These are phyloP conservation scores for Arctia plantaginis DNA, from an alignment of 2,888 invertebrate genomes.

Conservation along the genomic window DNA sequence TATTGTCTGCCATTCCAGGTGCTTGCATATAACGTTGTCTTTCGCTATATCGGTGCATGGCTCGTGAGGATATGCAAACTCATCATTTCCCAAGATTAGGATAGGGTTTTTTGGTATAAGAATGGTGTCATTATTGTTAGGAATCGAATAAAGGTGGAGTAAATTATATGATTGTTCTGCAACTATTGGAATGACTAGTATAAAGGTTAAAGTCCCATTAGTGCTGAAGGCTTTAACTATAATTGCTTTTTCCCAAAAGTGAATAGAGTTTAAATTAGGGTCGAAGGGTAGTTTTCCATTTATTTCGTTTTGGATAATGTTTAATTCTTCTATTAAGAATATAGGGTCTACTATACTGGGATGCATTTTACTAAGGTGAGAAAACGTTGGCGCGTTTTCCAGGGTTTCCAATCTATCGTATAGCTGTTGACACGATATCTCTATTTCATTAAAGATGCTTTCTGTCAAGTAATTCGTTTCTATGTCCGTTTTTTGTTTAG, in stretches of 20 bases:
- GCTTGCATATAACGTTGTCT: not conserved
- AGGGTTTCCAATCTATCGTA: constrained; percentile 15
- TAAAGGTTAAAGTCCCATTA: constrained; percentile 40
- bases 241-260: constrained; percentile 15
- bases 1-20: not conserved
- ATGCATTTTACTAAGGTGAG: constrained; percentile 26
- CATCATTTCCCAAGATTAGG: not conserved
- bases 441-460: not conserved
- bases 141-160: constrained; percentile 45
- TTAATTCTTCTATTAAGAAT: constrained; percentile 28
- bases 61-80: not conserved
- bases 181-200: constrained; percentile 45
- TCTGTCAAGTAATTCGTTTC: not conserved
- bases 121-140: constrained; percentile 38
- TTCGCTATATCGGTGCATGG: not conserved
- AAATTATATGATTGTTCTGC: constrained; percentile 36
- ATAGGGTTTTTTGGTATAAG: not conserved
- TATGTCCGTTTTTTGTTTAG: not conserved
- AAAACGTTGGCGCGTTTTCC: constrained; percentile 27
- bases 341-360: constrained; percentile 29
- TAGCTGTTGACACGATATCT: constrained; percentile 1
- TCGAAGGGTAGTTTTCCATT: not conserved
- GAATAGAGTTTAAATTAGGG: constrained; percentile 22
- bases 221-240: constrained; percentile 36
- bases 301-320: constrained; percentile 27